phyloP scores from a whole-genome alignment of 2,797 vertebrate species.

The Glossophaga mutica region DNA sequence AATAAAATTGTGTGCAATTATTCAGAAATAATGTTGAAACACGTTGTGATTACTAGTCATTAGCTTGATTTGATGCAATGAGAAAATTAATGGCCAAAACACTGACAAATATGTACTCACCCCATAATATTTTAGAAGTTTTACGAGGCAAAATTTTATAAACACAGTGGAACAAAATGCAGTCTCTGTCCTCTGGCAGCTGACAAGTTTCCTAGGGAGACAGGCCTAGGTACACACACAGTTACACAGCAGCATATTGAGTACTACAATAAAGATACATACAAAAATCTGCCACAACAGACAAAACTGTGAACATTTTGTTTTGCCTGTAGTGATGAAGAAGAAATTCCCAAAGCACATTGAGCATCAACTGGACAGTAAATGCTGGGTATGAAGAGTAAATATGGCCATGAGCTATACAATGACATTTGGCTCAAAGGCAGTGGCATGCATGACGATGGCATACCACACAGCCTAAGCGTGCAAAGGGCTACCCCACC shows the following conservation, averaged over 20 bases:
- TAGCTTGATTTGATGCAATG: not conserved
- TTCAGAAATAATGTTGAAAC: not conserved
- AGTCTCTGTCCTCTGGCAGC: not conserved
- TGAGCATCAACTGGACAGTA: not conserved
- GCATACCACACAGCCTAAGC: not conserved
- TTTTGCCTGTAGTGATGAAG: not conserved
- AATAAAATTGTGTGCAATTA: not conserved
- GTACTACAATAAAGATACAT: fast-evolving
- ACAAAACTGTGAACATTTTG: not conserved
- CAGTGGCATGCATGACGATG: no score
- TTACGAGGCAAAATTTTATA: not conserved
- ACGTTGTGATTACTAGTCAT: not conserved
- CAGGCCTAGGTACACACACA: fast-evolving
- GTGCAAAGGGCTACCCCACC: no score
- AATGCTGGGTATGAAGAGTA: fast-evolving
- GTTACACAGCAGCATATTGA: fast-evolving
- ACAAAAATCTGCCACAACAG: not conserved
- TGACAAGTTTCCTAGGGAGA: not conserved
- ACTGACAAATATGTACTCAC: not conserved
- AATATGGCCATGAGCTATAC: not conserved
- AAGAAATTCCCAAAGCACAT: not conserved
- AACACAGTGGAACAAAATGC: fast-evolving
- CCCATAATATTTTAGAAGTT: not conserved
- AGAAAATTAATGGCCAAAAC: not conserved
- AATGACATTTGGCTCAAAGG: not conserved